Evolutionary conservation across 2,113 vertebrate species (phyloP), one percentile per base, ranked within the genome.

Genomic region (Malurus alboscapulatus): DNA sequence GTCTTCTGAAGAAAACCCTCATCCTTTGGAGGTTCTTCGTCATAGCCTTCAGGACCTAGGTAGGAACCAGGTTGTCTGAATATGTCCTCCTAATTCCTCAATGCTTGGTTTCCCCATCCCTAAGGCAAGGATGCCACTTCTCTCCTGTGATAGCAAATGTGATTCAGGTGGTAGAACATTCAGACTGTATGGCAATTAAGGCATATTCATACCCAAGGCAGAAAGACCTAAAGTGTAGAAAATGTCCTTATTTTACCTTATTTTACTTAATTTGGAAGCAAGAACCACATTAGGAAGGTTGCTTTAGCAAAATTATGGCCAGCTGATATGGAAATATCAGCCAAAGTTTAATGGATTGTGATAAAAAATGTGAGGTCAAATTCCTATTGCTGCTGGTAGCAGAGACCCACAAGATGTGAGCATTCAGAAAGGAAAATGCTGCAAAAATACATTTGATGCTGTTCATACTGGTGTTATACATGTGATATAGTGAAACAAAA

Each of bases 401-500:
- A n/a, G 54, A 53, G 84, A 51, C 1, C 0, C 36, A 30, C 2
- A 4, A 48, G 24, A 44, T 72, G 16, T 1, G 1, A 69, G 42
- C 12, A 58, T 63, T 22, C 59, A 25, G 27, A 84, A 67, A 8
- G 54, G 14, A 74, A 73, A 44, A 67, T 53, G 20, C 18, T 36
- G 36, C 17, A 72, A 74, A 87, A 92, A 48, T 26, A 21, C 2
- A 0, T 44, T 48, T 72, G 34, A 12, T 7, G 29, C 30, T 71
- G 25, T 30, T 12, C 16, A 1, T 61, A 12, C 16, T 92, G 42
- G 2, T 42, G 8, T 81, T 82, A 22, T 1, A 13, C 10, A 25
- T 68, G 58, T 90, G 81, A 54, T 86, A 25, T 67, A 91, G 50
- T 90, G 27, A 47, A 89, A 93, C 40, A 71, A 88, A 96, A 96